Conservation (phyloP, 1,140 invertebrate genomes). For the Drosophila paulistorum region DNA sequence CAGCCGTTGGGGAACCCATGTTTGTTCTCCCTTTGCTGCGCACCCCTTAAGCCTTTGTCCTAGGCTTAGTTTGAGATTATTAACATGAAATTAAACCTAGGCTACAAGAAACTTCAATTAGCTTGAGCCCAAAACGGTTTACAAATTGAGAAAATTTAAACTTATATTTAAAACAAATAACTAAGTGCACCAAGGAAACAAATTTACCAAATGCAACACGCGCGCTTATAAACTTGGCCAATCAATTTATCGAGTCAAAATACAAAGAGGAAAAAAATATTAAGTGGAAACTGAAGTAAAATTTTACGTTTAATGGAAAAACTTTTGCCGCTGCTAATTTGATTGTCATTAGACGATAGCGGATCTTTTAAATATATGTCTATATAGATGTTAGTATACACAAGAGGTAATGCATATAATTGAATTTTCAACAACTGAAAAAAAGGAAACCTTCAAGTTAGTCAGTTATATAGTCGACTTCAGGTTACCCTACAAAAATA, state of each 20-base stretch:
- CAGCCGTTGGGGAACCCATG: neutral
- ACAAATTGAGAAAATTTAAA: slow-evolving; percentile 27
- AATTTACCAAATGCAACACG: slow-evolving; percentile 47
- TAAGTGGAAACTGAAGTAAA: slow-evolving; percentile 24
- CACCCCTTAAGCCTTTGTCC: neutral
- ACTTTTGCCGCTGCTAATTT: slow-evolving; percentile 72
- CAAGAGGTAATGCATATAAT: slow-evolving; percentile 78
- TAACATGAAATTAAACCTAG: slow-evolving; percentile 57
- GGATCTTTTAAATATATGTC: slow-evolving; percentile 29
- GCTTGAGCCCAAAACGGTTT: slow-evolving; percentile 1
- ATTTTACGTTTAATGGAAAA: slow-evolving; percentile 72
- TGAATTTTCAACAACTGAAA: slow-evolving; percentile 81
- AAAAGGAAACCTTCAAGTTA: slow-evolving; percentile 31
- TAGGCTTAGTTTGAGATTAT: slow-evolving; percentile 46
- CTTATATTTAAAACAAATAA: slow-evolving; percentile 20
- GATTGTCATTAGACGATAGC: slow-evolving; percentile 70
- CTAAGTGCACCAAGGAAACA: slow-evolving; percentile 42
- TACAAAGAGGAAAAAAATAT: slow-evolving; percentile 11
- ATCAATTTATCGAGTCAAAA: slow-evolving; percentile 56
- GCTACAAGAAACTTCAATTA: slow-evolving; percentile 73
- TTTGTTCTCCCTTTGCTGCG: neutral
- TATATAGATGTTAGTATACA: slow-evolving; percentile 25
- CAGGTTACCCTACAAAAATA: neutral
- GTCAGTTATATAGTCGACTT: neutral
- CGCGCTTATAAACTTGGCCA: slow-evolving; percentile 34